Base-by-base conservation (phyloP, 2,888 invertebrate genomes). In the Watsonalla cultraria region DNA sequence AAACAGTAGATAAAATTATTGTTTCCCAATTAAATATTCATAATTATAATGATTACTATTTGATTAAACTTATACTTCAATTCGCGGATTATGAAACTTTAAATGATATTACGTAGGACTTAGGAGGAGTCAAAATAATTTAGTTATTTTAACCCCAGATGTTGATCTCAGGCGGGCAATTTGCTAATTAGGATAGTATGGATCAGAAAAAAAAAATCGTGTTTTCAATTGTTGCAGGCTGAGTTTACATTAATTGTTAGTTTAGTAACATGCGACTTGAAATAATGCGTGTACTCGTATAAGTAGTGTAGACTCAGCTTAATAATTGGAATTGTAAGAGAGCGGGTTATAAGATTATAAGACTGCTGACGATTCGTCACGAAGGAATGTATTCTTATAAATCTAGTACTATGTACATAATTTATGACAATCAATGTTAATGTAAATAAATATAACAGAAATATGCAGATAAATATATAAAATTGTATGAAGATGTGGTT, bases 111-210 rank as follows among this genome's bases (percentile, higher is more conserved):
- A 33, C 7, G 8, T 42, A 42, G 15, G 14, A 24, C 24, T 14
- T 37, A 37, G n/a, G 7, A 6, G 9, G 6, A 14, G 46, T 42
- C 45, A 53, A 47, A 47, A 54, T 63, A 56, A 63, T 66, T 70
- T 69, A 68, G 62, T 73, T 72, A 54, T 69, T 68, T 63, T 65
- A 74, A 72, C 75, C 69, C 77, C 72, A 73, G 70, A 77, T 75
- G 72, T 77, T 86, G 88, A 88, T 88, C 88, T 88, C 88, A 86
- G 68, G 68, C 65, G 65, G 71, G 78, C 76, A 75, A 76, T 77
- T 70, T 77, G 49, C 39, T 49, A 53, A 53, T 45, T 60, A 61
- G 57, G 49, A 51, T 58, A 59, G 53, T 46, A 47, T 50, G 6
- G 45, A 48, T 53, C 35, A 56, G 51, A 37, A 47, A 46, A n/a